Evolutionary conservation across 2,888 invertebrate species (phyloP).

Genomic region (Himalopsyche tibetana): DNA sequence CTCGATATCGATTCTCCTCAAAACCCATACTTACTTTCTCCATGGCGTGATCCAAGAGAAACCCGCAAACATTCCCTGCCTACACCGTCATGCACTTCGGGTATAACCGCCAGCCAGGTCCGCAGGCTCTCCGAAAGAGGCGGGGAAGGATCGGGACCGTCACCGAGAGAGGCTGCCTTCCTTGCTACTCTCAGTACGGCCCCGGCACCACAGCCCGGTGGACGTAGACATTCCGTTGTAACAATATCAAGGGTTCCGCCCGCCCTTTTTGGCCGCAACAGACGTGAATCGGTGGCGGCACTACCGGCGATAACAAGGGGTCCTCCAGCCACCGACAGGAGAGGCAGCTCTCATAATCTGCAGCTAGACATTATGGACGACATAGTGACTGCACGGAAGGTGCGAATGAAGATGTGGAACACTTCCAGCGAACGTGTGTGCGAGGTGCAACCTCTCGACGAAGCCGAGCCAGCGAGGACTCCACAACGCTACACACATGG

Average conservation of each 20-base stretch:
- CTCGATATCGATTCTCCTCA: constrained; percentile 87
- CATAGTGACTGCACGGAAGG: constrained; percentile 88
- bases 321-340: constrained; percentile 84
- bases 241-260: constrained; percentile 90
- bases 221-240: constrained; percentile 89
- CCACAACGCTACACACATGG: constrained; percentile 80
- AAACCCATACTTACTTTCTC: constrained; percentile 88
- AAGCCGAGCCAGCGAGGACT: constrained; percentile 75
- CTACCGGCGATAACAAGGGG: constrained; percentile 80
- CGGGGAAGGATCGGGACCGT: constrained; percentile 84
- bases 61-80: constrained; percentile 89
- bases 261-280: constrained; percentile 85
- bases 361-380: constrained; percentile 93
- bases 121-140: constrained; percentile 88
- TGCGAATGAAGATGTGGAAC: constrained; percentile 90
- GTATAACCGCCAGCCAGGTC: constrained; percentile 92
- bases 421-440: constrained; percentile 88
- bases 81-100: constrained; percentile 89
- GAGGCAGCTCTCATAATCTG: constrained; percentile 88
- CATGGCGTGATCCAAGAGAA: constrained; percentile 85
- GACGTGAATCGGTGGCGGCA: constrained; percentile 89
- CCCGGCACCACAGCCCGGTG: constrained; percentile 83
- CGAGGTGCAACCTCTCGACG: constrained; percentile 88
- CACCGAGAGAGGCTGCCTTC: constrained; percentile 88
- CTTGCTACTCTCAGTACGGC: constrained; percentile 88